These are phyloP conservation scores for Eumaeus atala DNA, from an alignment of 1,140 invertebrate species.

Conservation along the genomic window DNA sequence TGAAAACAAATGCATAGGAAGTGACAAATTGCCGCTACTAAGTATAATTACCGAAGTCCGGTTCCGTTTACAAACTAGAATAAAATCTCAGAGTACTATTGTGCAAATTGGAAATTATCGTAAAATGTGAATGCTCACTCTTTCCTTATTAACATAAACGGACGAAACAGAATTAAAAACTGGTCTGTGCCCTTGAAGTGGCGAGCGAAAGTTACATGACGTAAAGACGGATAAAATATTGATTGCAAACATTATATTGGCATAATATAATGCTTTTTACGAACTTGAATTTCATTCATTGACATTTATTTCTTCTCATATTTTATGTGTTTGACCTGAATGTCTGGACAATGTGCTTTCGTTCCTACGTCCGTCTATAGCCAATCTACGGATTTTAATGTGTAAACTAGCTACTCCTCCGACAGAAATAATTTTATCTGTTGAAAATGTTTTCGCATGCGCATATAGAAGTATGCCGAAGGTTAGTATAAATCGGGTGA, in stretches of 20 bases:
- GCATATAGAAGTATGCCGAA: too few species aligned
- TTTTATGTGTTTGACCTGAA: neutral
- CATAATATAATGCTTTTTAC: neutral
- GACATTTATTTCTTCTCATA: neutral
- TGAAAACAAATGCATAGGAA: too few species aligned
- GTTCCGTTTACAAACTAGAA: too few species aligned
- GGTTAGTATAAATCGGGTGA: too few species aligned
- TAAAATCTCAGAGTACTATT: neutral
- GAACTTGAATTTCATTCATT: constrained; percentile 5
- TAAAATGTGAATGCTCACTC: constrained; percentile 2
- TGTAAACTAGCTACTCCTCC: too few species aligned
- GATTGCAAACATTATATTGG: constrained; percentile 11
- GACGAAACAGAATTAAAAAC: neutral
- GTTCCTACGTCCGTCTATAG: too few species aligned
- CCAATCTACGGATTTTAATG: too few species aligned
- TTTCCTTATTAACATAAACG: constrained; percentile 11
- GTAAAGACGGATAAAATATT: constrained; percentile 14
- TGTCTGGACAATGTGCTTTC: too few species aligned
- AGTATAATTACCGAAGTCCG: too few species aligned
- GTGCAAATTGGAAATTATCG: constrained; percentile 1
- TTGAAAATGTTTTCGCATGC: too few species aligned
- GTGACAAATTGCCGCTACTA: too few species aligned
- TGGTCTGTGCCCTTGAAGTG: constrained; percentile 17
- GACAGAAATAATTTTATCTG: too few species aligned
- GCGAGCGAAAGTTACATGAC: constrained; percentile 14